phyloP scores from a whole-genome alignment of 1,140 invertebrate genomes.

The Vanessa atalanta region DNA sequence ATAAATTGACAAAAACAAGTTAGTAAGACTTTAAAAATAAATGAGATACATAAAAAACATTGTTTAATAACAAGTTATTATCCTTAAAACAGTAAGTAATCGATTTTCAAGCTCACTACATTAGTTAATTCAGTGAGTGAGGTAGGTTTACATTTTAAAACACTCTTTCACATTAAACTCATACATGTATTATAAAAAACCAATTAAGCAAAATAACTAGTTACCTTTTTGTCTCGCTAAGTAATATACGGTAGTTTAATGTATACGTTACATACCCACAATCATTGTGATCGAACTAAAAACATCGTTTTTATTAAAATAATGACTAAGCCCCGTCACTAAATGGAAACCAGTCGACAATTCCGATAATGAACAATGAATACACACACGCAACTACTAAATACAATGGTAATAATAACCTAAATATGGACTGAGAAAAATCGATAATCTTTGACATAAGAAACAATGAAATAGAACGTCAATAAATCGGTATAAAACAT shows the following conservation, averaged over 20 bases:
- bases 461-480: slow-evolving; percentile 61
- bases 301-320: slow-evolving; percentile 45
- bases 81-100: not conserved
- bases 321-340: slow-evolving; percentile 57
- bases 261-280: slow-evolving; percentile 43
- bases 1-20: too few relatives aligned
- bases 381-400: slow-evolving; percentile 55
- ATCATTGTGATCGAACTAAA: slow-evolving; percentile 30
- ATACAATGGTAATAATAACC: slow-evolving; percentile 75
- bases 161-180: not conserved
- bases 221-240: slow-evolving; percentile 3
- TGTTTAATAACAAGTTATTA: not conserved
- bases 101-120: not conserved
- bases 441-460: slow-evolving; percentile 74
- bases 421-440: slow-evolving; percentile 75
- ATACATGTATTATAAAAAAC: slow-evolving; percentile 1
- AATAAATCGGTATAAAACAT: slow-evolving; percentile 52
- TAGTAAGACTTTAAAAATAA: too few relatives aligned
- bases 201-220: not conserved
- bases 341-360: slow-evolving; percentile 55
- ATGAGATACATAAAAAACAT: not conserved
- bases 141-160: not conserved
- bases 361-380: slow-evolving; percentile 62
- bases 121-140: not conserved
- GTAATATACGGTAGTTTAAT: slow-evolving; percentile 13